Base-by-base conservation (phyloP, 2,888 invertebrate genomes). In the Drosophila ustulata region DNA sequence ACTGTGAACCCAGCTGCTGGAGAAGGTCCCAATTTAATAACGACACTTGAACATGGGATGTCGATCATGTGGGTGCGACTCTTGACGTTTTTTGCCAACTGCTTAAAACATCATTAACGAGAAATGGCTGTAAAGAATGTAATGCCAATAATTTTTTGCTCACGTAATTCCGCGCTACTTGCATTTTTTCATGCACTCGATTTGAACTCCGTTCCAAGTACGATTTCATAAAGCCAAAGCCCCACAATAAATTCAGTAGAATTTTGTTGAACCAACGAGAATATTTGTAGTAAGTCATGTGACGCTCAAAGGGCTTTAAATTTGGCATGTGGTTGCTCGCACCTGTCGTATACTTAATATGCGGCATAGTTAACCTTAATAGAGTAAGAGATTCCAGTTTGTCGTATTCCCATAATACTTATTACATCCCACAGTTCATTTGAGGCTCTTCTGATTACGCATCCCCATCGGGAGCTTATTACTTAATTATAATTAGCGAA, bases 401-500 rank as follows among this genome's bases (percentile, higher is more conserved):
- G 11, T 7, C 11, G 18, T 28, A 39, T 53, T 4, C 18, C 32
- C 28, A 3, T 28, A 41, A 41, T 18, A 37, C 11, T 23, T 18
- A 41, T 28, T 28, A 53, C 28, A 53, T 39, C 18, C 4, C 2
- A 13, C 2, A 41, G 39, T 9, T 43, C 41, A n/a, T 34, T 46
- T 11, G 7, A 7, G 6, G 2, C 11, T 4, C 32, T 7, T 4
- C 32, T 55, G 30, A 25, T 56, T 47, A 28, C 7, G 23, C 34
- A 56, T 72, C 46, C 61, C 30, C 11, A 25, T 26, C 8, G 23
- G 11, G 50, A 43, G 51, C 53, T 55, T 51, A 51, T 58, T 43
- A 45, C 64, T 28, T 53, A 71, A 71, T 71, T 56, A 52, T 72
- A 49, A 62, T 58, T 46, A n/a, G 25, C 41, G n/a, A 49, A 58